These are phyloP conservation scores for Mantis religiosa DNA, from an alignment of 2,888 invertebrate species.

Conservation along the genomic window DNA sequence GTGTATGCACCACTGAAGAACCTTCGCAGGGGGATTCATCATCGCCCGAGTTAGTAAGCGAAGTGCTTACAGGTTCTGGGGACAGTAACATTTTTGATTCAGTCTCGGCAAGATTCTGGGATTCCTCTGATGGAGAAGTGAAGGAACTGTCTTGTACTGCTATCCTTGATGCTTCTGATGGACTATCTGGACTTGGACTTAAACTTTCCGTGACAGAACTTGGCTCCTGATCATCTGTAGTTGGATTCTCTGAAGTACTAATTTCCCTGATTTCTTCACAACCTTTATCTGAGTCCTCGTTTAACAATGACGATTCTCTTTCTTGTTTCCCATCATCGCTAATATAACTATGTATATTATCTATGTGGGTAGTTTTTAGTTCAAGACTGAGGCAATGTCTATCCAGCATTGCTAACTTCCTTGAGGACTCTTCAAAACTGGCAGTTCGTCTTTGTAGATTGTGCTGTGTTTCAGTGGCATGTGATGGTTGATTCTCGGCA, in stretches of 20 bases:
- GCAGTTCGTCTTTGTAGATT: background rate
- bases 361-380: constrained; percentile 11
- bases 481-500: background rate
- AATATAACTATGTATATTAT: background rate
- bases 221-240: background rate
- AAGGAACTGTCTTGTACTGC: background rate
- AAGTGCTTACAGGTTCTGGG: background rate
- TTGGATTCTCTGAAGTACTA: background rate
- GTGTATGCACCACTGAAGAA: constrained; percentile 58
- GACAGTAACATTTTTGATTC: background rate
- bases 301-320: background rate
- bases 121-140: constrained; percentile 3
- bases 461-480: background rate
- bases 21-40: constrained; percentile 55
- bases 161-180: constrained; percentile 3
- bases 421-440: background rate
- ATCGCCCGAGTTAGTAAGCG: constrained; percentile 20
- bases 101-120: constrained; percentile 1
- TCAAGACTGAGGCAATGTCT: constrained; percentile 15
- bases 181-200: background rate
- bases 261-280: background rate
- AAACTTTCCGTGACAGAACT: background rate
- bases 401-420: background rate
- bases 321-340: background rate
- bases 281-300: background rate